A percentile compares a stretch with the other conserved stretches of the same genome.
These are phyloP conservation scores for Saccostrea glomerata DNA, from an alignment of 1,140 invertebrate genomes.

Conservation along the genomic window DNA sequence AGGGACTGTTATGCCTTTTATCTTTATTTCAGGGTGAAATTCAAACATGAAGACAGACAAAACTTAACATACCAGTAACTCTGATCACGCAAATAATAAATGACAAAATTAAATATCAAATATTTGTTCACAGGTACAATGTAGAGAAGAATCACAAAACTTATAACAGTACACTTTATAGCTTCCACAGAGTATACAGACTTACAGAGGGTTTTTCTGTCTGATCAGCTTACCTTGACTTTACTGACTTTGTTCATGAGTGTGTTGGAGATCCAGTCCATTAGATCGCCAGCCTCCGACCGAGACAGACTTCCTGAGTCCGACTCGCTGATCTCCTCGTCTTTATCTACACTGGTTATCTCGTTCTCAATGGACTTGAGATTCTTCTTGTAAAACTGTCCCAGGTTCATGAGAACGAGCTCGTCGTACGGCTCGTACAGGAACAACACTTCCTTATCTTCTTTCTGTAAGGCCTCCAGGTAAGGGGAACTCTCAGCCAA, in stretches of 20 bases:
- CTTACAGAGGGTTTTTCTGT: not conserved
- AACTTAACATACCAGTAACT: no score
- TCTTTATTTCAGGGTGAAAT: no score
- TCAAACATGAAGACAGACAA: no score
- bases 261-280: constrained; percentile 87
- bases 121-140: no score
- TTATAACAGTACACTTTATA: no score
- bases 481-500: constrained; percentile 96
- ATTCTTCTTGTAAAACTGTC: constrained; percentile 88
- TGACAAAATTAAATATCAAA: no score
- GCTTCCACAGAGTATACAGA: no score
- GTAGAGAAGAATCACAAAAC: no score
- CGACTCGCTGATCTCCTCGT: constrained; percentile 62
- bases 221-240: constrained; percentile 82
- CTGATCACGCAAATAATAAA: no score
- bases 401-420: constrained; percentile 93
- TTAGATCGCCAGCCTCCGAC: constrained; percentile 87
- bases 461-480: constrained; percentile 91
- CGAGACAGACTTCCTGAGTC: constrained; percentile 85
- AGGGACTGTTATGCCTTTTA: no score
- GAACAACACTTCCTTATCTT: constrained; percentile 94
- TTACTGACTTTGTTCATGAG: constrained; percentile 89
- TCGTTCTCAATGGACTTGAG: constrained; percentile 96
- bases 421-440: constrained; percentile 98
- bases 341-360: constrained; percentile 85